Evolutionary conservation across 1,140 invertebrate genomes (phyloP).

Genomic region (Papilio machaon): DNA sequence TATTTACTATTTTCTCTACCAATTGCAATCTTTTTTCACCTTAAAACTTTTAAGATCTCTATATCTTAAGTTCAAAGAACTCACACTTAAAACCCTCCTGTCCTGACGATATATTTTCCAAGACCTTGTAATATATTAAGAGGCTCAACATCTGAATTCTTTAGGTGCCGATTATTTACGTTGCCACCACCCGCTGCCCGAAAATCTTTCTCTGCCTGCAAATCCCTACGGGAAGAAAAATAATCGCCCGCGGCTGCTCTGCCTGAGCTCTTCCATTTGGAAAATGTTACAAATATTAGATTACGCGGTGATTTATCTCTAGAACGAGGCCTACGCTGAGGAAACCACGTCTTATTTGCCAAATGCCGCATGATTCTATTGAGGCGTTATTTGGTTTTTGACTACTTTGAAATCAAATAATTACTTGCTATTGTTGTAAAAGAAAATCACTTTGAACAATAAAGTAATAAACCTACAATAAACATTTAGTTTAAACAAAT

Average conservation of each 20-base stretch:
- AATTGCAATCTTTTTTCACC: too few relatives aligned
- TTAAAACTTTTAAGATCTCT: too few relatives aligned
- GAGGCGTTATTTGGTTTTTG: not conserved
- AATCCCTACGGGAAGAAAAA: slow-evolving; percentile 71
- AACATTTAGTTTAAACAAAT: too few relatives aligned
- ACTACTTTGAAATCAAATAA: not conserved
- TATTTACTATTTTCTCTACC: too few relatives aligned
- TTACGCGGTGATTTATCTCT: slow-evolving; percentile 59
- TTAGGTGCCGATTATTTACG: slow-evolving; percentile 36
- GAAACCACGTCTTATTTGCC: slow-evolving; percentile 1
- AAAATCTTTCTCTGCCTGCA: not conserved
- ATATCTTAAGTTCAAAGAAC: not conserved
- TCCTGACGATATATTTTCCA: not conserved
- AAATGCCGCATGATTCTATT: not conserved
- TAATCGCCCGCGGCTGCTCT: slow-evolving; percentile 71
- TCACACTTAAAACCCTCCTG: not conserved
- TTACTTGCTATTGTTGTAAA: too few relatives aligned
- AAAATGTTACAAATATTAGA: slow-evolving; percentile 70
- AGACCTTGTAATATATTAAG: slow-evolving; percentile 24
- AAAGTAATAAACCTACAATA: too few relatives aligned
- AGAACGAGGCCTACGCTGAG: not conserved
- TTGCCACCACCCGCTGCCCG: not conserved
- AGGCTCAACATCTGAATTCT: slow-evolving; percentile 35
- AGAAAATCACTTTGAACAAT: too few relatives aligned
- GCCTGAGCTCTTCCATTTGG: slow-evolving; percentile 74